phyloP scores from a whole-genome alignment of 2,797 vertebrate genomes.

The Enteromius afrohamiltoni region DNA sequence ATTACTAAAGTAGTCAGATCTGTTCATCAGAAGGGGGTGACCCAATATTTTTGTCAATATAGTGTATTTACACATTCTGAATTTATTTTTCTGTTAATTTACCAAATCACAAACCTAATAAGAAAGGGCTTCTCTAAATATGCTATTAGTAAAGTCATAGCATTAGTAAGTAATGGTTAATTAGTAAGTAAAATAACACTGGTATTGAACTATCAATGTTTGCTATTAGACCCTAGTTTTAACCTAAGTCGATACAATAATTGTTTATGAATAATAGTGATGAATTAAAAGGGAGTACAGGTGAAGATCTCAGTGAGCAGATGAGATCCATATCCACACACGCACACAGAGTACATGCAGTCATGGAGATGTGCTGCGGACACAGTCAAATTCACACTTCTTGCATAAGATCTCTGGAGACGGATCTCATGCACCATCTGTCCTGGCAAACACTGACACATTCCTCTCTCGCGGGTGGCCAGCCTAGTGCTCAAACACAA shows the following conservation, averaged over 20 bases:
- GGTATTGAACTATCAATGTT: background rate
- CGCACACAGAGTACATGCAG: background rate
- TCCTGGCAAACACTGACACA: slow-evolving; percentile 54
- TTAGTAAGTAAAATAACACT: background rate
- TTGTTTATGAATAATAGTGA: background rate
- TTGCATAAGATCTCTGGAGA: slow-evolving; percentile 62
- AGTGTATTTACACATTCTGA: too few species aligned
- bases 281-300: background rate
- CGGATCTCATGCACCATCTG: slow-evolving; percentile 69
- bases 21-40: too few species aligned
- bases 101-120: background rate
- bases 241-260: background rate
- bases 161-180: too few species aligned
- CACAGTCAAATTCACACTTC: slow-evolving; percentile 59
- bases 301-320: background rate
- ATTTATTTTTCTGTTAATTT: background rate
- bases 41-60: too few species aligned
- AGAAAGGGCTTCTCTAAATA: background rate
- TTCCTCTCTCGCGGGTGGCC: slow-evolving; percentile 17
- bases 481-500: background rate
- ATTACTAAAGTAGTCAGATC: too few species aligned
- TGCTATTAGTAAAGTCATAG: background rate
- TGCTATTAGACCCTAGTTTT: background rate
- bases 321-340: background rate
- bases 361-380: slow-evolving; percentile 4